Base-by-base conservation (phyloP, 2,888 invertebrate species). In the Rhamphomyia laevipes region DNA sequence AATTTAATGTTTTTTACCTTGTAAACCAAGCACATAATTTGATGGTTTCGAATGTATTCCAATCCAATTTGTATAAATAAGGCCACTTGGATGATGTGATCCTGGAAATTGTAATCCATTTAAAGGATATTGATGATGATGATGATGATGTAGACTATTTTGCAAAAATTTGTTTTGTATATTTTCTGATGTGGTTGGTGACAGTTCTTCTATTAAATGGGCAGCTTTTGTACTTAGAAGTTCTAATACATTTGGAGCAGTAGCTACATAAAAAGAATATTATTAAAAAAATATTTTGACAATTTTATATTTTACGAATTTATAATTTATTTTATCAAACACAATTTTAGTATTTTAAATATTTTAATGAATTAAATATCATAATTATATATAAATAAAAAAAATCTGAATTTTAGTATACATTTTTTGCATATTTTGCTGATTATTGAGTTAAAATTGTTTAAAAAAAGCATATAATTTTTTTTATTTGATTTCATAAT, bases 1-100 rank as follows among this genome's bases (percentile, higher is more conserved):
- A 21, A 21, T 21, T n/a, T n/a, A n/a, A 21, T 21, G 21, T 21
- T 27, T 15, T 58, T 66, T 72, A 82, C 82, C 81, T 75, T 81
- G 80, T 38, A 81, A 66, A 54, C 78, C 78, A 57, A 82, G 76
- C 43, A 81, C 66, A 49, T 64, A 62, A 44, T 58, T 59, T 15
- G 55, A 53, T 15, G 57, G 55, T 54, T 70, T 70, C 6, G 64
- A 57, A 16, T 61, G 57, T 46, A 61, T 53, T 49, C 63, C 60
- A 49, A 66, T 59, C 63, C 63, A 64, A 56, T 62, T 61, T 33
- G 61, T 54, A 49, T 62, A 61, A 1, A 63, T 50, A 9, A 62
- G 54, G 31, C 55, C 56, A 5, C 58, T 47, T 12, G 55, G 51
- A 27, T 52, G 52, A 33, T 56, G 59, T 41, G 55, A 45, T 17